These are phyloP conservation scores for Channa maculata DNA, from an alignment of 2,113 vertebrate genomes.

Conservation along the genomic window DNA sequence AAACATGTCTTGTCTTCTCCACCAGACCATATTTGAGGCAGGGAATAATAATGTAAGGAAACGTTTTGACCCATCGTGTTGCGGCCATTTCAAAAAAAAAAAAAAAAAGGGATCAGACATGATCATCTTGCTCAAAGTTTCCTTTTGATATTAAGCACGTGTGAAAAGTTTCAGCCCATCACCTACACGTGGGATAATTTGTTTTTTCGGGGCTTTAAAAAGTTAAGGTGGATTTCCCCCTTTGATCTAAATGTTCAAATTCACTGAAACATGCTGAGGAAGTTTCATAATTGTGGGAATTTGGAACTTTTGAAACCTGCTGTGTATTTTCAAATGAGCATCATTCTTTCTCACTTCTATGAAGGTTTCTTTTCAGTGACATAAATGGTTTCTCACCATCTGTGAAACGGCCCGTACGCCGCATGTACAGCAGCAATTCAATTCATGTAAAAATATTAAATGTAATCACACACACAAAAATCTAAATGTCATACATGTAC, in stretches of 20 bases:
- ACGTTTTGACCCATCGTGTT: too few relatives aligned
- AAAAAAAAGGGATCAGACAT: too few relatives aligned
- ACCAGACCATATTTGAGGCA: too few relatives aligned
- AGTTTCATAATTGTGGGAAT: constrained; percentile 40
- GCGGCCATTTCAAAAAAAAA: too few relatives aligned
- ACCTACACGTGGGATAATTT: too few relatives aligned
- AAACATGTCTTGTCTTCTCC: too few relatives aligned
- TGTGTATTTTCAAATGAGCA: constrained; percentile 9
- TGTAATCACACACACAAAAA: neutral
- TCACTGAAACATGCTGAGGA: constrained; percentile 15
- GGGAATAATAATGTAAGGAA: too few relatives aligned
- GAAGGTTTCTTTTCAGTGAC: neutral
- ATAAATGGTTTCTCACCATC: neutral
- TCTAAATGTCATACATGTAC: neutral
- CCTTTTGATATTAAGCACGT: neutral
- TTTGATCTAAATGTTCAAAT: neutral
- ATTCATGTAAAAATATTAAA: neutral
- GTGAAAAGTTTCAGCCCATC: too few relatives aligned
- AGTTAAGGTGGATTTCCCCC: neutral
- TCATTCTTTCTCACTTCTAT: neutral
- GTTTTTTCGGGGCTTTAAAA: neutral
- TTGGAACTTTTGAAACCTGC: constrained; percentile 36
- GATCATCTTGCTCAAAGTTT: too few relatives aligned
- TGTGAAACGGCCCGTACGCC: neutral
- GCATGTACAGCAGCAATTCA: neutral